Base-by-base conservation (phyloP, 1,140 invertebrate genomes). In the Bombus cullumanus region DNA sequence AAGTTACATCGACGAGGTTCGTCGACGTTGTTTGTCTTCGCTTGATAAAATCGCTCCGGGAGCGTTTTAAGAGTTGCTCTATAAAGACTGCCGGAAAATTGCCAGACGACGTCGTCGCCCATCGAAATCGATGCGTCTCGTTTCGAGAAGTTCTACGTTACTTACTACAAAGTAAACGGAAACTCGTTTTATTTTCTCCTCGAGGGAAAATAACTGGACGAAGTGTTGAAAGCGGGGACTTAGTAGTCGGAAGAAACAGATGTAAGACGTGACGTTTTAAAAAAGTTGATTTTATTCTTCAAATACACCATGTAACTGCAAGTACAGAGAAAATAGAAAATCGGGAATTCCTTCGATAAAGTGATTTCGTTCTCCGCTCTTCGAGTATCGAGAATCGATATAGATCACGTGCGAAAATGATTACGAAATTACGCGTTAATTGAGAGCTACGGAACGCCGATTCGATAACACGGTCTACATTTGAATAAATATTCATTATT, bases 291-390 rank as follows among this genome's bases (percentile, higher is more conserved):
- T 28, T 62, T 62, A 12, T 62, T n/a, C 28, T 28, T 12, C 59
- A 12, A 62, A 62, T 28, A 1, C 28, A 28, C 22, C 3, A 10
- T 39, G 9, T 39, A 25, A 39, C 3, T 12, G 3, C 13, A 73
- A 9, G 72, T 3, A 12, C 18, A 10, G 34, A 64, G 69, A n/a
- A 28, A 34, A 34, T 8, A 59, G 57, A 37, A 64, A 80, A 53
- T 53, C 18, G 47, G 0, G 18, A 22, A 64, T 76, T 92, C 91
- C 86, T 87, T 92, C 89, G 88, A 89, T 89, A 89, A 85, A 69
- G 66, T 57, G 6, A 53, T 22, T 22, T 53, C 18, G 5, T 71
- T 12, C 37, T 13, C 12, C 1, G 37, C 4, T 41, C 0, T 5
- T 3, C 18, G 73, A 3, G 9, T 53, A 37, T 75, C 25, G 59